phyloP scores from a whole-genome alignment of 2,888 invertebrate genomes.

The Sarcophaga caerulescens region DNA sequence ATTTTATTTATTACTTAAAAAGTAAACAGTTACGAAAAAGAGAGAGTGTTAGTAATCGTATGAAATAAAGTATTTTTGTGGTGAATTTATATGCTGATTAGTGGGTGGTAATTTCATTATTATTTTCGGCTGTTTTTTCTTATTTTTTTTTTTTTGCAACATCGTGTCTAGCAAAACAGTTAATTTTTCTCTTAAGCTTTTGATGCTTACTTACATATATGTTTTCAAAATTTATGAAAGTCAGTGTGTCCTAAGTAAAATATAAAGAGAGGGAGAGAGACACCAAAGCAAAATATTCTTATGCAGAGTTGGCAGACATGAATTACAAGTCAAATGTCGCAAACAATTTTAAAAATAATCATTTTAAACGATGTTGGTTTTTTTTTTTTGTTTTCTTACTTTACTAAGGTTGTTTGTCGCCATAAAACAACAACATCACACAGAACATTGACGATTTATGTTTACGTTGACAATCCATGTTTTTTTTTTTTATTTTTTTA shows the following conservation, averaged over 20 bases:
- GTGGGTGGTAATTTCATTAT: slow-evolving; percentile 70
- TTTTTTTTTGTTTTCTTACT: neutral
- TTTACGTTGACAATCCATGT: slow-evolving; percentile 62
- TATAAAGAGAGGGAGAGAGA: slow-evolving; percentile 1
- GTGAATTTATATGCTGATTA: slow-evolving; percentile 65
- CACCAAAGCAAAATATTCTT: neutral
- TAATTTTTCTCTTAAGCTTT: slow-evolving; percentile 74
- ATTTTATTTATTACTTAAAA: neutral
- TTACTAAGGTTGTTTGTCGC: slow-evolving; percentile 33
- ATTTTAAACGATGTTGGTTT: slow-evolving; percentile 73
- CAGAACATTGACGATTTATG: slow-evolving; percentile 60
- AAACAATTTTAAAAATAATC: slow-evolving; percentile 79
- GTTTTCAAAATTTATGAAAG: too few relatives aligned
- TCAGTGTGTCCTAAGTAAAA: slow-evolving; percentile 63
- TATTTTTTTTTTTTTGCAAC: neutral
- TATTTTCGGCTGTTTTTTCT: slow-evolving; percentile 43
- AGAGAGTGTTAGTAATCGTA: slow-evolving; percentile 43
- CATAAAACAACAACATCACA: slow-evolving; percentile 39
- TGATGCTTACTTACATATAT: too few relatives aligned
- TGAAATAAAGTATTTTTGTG: slow-evolving; percentile 63
- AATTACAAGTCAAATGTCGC: slow-evolving; percentile 73
- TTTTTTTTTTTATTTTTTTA: slow-evolving; percentile 30
- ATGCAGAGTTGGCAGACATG: neutral
- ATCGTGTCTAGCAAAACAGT: neutral
- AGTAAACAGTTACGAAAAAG: neutral